Evolutionary conservation across 2,113 vertebrate species (phyloP).

Genomic region (Oenanthe oenanthe): DNA sequence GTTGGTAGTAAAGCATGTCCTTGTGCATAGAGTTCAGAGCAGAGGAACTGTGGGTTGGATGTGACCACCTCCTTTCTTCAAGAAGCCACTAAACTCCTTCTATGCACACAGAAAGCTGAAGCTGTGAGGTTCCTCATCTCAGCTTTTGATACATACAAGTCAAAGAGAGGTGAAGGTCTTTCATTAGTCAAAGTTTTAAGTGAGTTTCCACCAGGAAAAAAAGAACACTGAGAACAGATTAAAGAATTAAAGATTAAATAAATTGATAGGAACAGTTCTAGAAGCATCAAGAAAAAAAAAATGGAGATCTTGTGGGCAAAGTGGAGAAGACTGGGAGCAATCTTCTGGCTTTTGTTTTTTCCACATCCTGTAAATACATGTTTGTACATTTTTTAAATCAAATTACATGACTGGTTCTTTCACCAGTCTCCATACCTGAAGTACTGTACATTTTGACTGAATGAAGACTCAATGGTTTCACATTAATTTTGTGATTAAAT

Average conservation of each 20-base stretch:
- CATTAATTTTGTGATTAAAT: neutral
- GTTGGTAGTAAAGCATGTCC: neutral
- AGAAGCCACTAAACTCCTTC: neutral
- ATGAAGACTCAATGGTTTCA: neutral
- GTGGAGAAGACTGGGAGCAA: neutral
- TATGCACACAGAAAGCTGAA: neutral
- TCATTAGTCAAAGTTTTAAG: neutral
- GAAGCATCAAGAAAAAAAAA: neutral
- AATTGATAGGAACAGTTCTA: neutral
- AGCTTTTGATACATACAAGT: neutral
- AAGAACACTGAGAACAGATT: neutral
- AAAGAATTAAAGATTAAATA: neutral
- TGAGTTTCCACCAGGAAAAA: neutral
- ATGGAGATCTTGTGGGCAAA: neutral
- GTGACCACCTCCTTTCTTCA: neutral
- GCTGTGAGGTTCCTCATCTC: neutral
- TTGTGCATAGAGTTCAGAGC: neutral
- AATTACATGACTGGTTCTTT: neutral
- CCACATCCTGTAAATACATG: neutral
- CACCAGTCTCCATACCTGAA: neutral
- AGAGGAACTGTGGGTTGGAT: neutral
- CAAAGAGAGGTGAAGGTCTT: neutral
- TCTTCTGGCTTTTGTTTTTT: neutral
- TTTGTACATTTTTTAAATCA: neutral
- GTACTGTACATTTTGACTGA: neutral